Evolutionary conservation across 2,888 invertebrate genomes (phyloP), one percentile per base, ranked within the genome.

Genomic region (Eristalis arbustorum): DNA sequence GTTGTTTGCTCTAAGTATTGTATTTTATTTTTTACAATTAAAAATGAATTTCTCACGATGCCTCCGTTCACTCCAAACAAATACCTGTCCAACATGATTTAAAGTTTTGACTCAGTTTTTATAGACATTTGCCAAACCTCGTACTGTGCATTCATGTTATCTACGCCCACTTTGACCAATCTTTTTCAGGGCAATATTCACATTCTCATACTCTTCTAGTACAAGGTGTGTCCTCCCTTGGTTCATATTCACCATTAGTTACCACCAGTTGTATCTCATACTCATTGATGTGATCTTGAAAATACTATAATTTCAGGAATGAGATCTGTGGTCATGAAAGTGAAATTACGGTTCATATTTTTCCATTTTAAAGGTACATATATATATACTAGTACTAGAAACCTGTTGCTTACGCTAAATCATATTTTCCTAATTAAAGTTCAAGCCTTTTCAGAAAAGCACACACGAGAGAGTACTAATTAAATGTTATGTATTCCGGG

Each of bases 251-350:
- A 5, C n/a, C 59, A 18, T 23, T 25, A 10, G 25, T 61, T 71
- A 42, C 11, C 28, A n/a, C 14, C 25, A 59, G 13, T 25, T 31
- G 23, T 3, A 68, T 74, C 31, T 59, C 68, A 63, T 37, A 64
- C 59, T 69, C 74, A 64, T 34, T 75, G 25, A n/a, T 14, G 25
- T 75, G 75, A 69, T 75, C 69, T 75, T 81, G 69, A 61, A 64
- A 75, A 18, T 18, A 18, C 49, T 8, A 49, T 18, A 49, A 49
- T 18, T 49, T 49, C 49, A 22, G 49, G 49, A 49, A 49, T 18
- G 2, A 8, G 1, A 18, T 18, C 5, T 49, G 18, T 18, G 8
- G 8, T 49, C 18, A 49, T 49, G 49, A n/a, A 49, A 6, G 8
- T 49, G n/a, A n/a, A 49, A 49, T 49, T 49, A 0, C n/a, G n/a